Conservation (phyloP, 2,797 vertebrate genomes). For the Peromyscus nudipes region DNA sequence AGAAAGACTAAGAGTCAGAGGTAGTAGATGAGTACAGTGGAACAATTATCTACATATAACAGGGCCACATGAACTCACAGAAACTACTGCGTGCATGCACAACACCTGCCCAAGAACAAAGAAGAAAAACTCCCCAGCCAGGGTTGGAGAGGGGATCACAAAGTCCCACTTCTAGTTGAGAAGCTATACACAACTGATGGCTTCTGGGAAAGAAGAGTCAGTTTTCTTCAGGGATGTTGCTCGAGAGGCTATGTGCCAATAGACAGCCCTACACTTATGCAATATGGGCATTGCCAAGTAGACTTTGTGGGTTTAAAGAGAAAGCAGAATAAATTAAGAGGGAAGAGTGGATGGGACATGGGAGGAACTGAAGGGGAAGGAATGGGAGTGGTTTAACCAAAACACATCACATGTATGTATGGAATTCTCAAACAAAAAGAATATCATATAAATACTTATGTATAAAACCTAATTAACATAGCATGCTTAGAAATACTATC, state of each 20-base stretch:
- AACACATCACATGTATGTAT: background rate
- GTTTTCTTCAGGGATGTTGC: background rate
- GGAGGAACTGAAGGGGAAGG: background rate
- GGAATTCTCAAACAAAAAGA: background rate
- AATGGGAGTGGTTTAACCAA: background rate
- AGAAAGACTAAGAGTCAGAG: background rate
- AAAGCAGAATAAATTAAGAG: background rate
- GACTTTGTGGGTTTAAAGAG: background rate
- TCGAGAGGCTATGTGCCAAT: background rate
- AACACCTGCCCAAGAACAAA: background rate
- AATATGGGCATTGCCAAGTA: background rate
- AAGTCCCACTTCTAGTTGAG: background rate
- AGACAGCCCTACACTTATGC: background rate
- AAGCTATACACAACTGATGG: background rate
- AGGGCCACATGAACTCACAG: background rate
- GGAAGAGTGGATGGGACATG: background rate
- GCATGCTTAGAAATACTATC: background rate
- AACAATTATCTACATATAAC: background rate
- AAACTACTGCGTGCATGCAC: background rate
- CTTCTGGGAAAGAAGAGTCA: background rate
- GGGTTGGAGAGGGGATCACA: no score
- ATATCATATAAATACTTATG: background rate
- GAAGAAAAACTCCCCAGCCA: background rate
- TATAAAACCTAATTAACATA: slow-evolving; percentile 1
- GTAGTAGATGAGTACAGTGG: background rate